Evolutionary conservation across 1,140 invertebrate genomes (phyloP).

Genomic region (Eriosoma lanigerum): DNA sequence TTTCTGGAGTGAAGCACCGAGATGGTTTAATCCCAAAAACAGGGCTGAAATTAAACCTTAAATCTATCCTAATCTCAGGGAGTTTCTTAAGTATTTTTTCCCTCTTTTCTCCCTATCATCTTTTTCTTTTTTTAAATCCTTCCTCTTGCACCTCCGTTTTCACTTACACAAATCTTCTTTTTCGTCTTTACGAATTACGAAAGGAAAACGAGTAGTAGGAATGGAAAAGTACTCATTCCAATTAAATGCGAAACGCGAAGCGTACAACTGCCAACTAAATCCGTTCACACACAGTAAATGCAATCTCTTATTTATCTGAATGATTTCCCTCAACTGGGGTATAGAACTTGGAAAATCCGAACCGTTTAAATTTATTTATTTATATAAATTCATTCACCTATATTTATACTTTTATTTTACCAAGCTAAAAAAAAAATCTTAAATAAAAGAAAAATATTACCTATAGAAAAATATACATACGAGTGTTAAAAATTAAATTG

Average conservation of each 20-base stretch:
- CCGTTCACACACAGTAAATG: slow-evolving; percentile 36
- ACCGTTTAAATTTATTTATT: slow-evolving; percentile 9
- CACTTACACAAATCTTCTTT: slow-evolving; percentile 33
- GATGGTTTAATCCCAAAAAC: slow-evolving; percentile 49
- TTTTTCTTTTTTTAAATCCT: slow-evolving; percentile 52
- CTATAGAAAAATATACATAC: not conserved
- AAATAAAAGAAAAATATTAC: slow-evolving; percentile 10
- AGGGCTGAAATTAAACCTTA: slow-evolving; percentile 47
- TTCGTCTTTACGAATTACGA: slow-evolving; percentile 26
- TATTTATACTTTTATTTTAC: slow-evolving; percentile 13
- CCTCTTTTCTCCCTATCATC: slow-evolving; percentile 53
- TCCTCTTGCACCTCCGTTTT: slow-evolving; percentile 16
- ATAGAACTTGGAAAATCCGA: not conserved
- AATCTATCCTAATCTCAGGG: slow-evolving; percentile 49
- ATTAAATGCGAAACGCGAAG: slow-evolving; percentile 18
- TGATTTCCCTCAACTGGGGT: not conserved
- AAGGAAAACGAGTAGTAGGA: not conserved
- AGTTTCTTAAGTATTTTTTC: slow-evolving; percentile 53
- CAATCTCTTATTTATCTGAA: slow-evolving; percentile 1
- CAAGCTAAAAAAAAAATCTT: not conserved
- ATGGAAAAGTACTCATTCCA: slow-evolving; percentile 33
- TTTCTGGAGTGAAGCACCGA: slow-evolving; percentile 46
- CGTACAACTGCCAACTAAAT: not conserved
- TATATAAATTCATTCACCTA: not conserved
- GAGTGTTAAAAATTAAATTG: slow-evolving; percentile 41